Base-by-base conservation (phyloP, 2,797 vertebrate species). In the Eupleurogrammus muticus region DNA sequence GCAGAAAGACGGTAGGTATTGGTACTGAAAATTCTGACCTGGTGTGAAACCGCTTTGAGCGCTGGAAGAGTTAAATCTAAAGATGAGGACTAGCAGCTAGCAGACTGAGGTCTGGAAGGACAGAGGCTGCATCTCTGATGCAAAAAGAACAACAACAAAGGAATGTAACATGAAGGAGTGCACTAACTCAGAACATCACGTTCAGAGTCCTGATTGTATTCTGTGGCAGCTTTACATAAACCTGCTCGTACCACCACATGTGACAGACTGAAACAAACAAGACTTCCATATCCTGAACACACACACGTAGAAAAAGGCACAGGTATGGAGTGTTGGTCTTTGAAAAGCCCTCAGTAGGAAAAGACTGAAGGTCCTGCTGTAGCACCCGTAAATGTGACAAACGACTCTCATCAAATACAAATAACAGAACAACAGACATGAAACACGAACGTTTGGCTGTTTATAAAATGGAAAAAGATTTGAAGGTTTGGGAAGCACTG, bases 251-350 rank as follows among this genome's bases (percentile, higher is more conserved):
- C 84, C 50, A 73, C 72, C 76, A 63, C 24, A 49, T 19, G 19
- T 9, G 9, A 5, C 14, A 36, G 47, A 77, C 60, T 59, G 23
- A 86, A 47, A 82, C 34, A 57, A 70, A 76, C 61, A 65, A 75
- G 42, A 65, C 66, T 69, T 81, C 85, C 86, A 84, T 87, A 83
- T 54, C 83, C 78, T 92, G 87, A 89, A 92, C 88, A 53, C 16
- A 53, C 16, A 80, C 67, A 77, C 20, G 24, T 86, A 84, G 75
- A 87, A 86, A 87, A 90, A 90, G 90, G 92, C 91, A 90, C 94
- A 93, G 90, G 84, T 81, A 93, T 91, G 91, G 91, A 94, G 90
- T 82, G 86, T 92, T 91, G 81, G 88, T 93, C 90, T 87, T 81
- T 81, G 61, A 88, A 87, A 89, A 73, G 47, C 80, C 78, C 83